Conservation (phyloP, 1,140 invertebrate species). For the Manduca sexta region DNA sequence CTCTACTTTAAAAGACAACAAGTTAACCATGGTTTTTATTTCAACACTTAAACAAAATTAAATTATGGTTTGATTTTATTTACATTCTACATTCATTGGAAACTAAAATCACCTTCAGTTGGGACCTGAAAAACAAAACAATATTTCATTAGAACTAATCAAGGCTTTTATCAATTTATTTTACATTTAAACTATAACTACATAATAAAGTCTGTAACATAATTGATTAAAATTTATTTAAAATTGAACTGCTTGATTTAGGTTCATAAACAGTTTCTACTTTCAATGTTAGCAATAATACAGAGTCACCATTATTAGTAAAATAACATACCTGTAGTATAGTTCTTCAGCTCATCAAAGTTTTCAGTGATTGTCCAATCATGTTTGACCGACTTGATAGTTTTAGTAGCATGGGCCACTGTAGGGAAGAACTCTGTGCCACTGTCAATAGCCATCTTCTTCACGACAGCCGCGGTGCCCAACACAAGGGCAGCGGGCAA, state of each 20-base stretch:
- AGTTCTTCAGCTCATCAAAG: conserved; percentile 47
- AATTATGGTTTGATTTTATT: conserved; percentile 19
- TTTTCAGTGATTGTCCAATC: conserved; percentile 54
- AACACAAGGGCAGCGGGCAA: conserved; percentile 42
- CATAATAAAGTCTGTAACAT: too few species aligned
- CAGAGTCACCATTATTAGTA: neutral
- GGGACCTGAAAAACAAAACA: conserved; percentile 31
- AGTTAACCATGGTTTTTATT: too few species aligned
- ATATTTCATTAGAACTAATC: neutral
- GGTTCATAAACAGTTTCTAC: neutral
- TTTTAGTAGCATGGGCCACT: conserved; percentile 22
- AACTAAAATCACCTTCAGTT: conserved; percentile 15
- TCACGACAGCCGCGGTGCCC: conserved; percentile 70
- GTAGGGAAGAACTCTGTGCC: conserved; percentile 71
- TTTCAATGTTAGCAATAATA: neutral
- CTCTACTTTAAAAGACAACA: too few species aligned
- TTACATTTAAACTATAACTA: too few species aligned
- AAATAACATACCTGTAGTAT: conserved; percentile 40
- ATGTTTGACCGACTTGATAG: conserved; percentile 36
- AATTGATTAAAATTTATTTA: too few species aligned
- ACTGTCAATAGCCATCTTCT: conserved; percentile 74
- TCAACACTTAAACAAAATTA: too few species aligned
- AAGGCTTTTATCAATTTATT: neutral
- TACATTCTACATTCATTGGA: conserved; percentile 25
- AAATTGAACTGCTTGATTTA: too few species aligned